Percentiles rank a stretch among this genome's conserved stretches.
phyloP scores from a whole-genome alignment of 2,113 vertebrate genomes.

The Pedetes capensis region DNA sequence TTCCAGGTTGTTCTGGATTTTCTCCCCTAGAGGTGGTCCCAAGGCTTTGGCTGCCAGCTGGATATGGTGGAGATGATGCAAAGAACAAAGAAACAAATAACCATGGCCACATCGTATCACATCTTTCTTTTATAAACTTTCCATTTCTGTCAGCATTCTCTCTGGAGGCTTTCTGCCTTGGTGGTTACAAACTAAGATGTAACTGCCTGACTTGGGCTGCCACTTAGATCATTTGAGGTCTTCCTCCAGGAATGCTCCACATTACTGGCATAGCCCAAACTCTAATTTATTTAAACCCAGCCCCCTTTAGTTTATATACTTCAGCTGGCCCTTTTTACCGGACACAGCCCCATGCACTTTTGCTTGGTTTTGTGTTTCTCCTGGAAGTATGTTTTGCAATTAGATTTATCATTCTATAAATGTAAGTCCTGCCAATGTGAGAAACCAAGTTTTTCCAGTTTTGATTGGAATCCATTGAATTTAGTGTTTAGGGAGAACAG shows the following conservation, averaged over 20 bases:
- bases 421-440: not conserved
- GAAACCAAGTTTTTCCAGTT: not conserved
- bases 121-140: not conserved
- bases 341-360: not conserved
- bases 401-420: constrained; percentile 38
- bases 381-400: not conserved
- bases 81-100: not conserved
- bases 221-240: not conserved
- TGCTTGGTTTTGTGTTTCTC: not conserved
- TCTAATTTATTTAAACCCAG: not conserved
- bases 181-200: not conserved
- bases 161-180: not conserved
- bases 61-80: not conserved
- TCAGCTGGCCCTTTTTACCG: not conserved
- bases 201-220: not conserved
- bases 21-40: not conserved
- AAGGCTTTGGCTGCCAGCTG: not conserved
- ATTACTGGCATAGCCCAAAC: not conserved
- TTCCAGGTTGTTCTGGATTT: not conserved
- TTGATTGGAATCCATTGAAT: not conserved
- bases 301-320: not conserved
- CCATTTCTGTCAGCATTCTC: not conserved
- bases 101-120: not conserved
- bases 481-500: not conserved
- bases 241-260: not conserved